Evolutionary conservation across 2,113 vertebrate species (phyloP), one percentile per base, ranked within the genome.

Genomic region (Monopterus albus): DNA sequence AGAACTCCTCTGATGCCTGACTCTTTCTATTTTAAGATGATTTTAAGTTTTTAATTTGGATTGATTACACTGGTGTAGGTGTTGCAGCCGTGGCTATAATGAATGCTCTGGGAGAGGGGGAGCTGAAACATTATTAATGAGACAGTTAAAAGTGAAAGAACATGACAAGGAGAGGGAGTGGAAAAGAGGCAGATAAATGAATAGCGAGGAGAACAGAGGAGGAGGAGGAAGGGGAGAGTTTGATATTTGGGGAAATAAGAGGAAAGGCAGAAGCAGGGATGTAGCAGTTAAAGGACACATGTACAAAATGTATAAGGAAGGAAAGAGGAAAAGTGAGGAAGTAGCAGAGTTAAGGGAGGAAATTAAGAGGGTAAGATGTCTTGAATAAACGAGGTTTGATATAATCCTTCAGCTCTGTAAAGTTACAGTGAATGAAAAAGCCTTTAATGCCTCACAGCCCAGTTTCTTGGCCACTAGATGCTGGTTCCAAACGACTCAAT

Each of bases 41-140:
- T 68, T 68, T 68, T 55, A 49, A 38, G 72, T 76, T 82, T 85
- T 83, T 86, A 84, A 85, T 84, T 83, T 75, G 84, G 77, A 87
- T 87, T 85, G 83, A 88, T 89, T 77, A 58, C 62, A 39, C 71
- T 7, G 23, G 71, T 7, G 77, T 75, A 70, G 71, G 75, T 88
- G 71, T 57, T 83, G 69, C 81, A 63, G 68, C 73, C 58, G 70
- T 64, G 7, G 31, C 53, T 5, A 46, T 75, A 82, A 82, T 84
- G 81, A 79, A 79, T 47, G 57, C 69, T 79, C 39, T 49, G 81
- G 46, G 79, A 75, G 71, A 71, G 40, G 47, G 33, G 62, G 76
- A 71, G 25, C 62, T 72, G 72, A 73, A 64, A 66, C 63, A 64
- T 86, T 80, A 86, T 84, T 84, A 78, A 88, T 82, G 82, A 86